Conservation (phyloP, 2,113 vertebrate genomes). For the Philantomba maxwellii region DNA sequence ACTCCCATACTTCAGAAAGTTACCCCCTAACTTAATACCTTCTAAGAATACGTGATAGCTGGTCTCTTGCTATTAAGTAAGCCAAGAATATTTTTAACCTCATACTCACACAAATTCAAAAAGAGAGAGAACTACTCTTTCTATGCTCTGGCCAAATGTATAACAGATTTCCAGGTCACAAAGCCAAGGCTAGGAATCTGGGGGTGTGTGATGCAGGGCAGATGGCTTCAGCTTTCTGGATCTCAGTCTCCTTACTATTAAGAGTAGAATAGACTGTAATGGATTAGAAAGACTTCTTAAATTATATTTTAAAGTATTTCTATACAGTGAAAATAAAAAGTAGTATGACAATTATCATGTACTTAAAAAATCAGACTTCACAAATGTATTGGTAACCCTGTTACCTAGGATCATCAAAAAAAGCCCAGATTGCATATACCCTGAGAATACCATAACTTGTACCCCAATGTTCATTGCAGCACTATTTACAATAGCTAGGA, state of each 20-base stretch:
- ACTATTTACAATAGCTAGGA: background rate
- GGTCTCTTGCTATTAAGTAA: slow-evolving; percentile 10
- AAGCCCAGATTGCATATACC: background rate
- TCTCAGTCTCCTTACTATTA: background rate
- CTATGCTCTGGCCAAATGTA: background rate
- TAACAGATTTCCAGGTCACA: background rate
- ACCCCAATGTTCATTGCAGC: background rate
- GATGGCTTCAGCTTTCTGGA: background rate
- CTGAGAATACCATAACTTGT: background rate
- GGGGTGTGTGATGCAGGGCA: background rate
- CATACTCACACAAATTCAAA: background rate
- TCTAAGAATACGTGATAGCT: background rate
- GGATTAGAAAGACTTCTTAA: background rate
- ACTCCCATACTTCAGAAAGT: background rate
- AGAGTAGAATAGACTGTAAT: background rate
- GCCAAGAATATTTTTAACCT: background rate
- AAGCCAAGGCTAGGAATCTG: no score
- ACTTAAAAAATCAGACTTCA: background rate
- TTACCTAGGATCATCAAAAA: background rate
- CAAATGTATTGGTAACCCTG: background rate
- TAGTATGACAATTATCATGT: background rate
- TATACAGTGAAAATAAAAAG: background rate
- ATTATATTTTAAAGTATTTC: background rate
- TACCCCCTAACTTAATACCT: background rate
- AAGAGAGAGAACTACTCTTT: background rate